Base-by-base conservation (phyloP, 64 coral and sea anemone species). In the Dendrophyllia cribrosa region DNA sequence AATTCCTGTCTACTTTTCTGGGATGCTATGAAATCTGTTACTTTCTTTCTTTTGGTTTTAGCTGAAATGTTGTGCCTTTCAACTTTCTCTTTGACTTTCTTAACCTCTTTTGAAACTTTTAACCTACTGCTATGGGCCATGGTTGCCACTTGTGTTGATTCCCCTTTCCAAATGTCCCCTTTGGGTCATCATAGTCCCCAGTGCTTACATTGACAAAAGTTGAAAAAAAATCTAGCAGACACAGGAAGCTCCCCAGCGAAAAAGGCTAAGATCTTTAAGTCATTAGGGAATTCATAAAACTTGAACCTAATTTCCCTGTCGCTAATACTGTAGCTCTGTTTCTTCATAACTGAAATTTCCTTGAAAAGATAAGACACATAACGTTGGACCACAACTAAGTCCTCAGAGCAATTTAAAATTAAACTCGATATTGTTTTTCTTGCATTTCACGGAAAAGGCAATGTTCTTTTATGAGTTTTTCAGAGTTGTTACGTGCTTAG, bases 1-100 rank as follows among this genome's bases (percentile, higher is more conserved):
- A 93, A 93, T 55, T 96, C 87, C 68, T 96, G 86, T 66, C 95
- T 77, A 78, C 90, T 93, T 5, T 87, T 74, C 5, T 79, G 14
- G 10, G 15, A 20, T 24, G 48, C 3, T 73, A 93, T 93, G 26
- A 89, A 93, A 22, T 14, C 56, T 44, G 90, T 89, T 21, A 93
- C 66, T 15, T 63, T 96, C 20, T 13, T 63, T 74, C 90, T 85
- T 67, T 86, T 90, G n/a, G 87, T 81, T 25, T 4, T 60, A 5
- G 19, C 43, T 65, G 79, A 4, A 62, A 13, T 23, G 5, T 74
- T 86, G 0, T 67, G n/a, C 59, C 78, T 89, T 43, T 89, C 75
- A 72, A 86, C 13, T 82, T 88, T 66, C 16, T 19, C 12, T 61
- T 89, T 95, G 8, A 96, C 25, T 44, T 89, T 89, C 24, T 20